phyloP scores from a whole-genome alignment of 2,113 vertebrate genomes.

The Rhynchomys soricoides region DNA sequence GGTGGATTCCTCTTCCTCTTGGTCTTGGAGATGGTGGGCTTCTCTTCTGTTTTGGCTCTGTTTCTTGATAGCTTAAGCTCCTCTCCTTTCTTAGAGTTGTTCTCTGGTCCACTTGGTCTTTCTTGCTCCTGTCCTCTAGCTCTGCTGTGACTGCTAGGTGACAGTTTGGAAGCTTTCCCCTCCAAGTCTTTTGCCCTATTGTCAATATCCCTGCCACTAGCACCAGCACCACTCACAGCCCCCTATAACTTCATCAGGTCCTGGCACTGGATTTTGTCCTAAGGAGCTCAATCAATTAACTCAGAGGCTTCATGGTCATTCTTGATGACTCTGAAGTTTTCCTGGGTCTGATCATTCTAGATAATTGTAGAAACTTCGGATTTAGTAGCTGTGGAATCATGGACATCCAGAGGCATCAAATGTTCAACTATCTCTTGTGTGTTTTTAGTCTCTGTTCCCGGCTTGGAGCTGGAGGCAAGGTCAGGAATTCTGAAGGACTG shows the following conservation, averaged over 20 bases:
- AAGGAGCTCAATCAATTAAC: neutral
- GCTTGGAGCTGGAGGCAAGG: neutral
- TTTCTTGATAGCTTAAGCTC: neutral
- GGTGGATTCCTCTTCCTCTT: conserved; percentile 16
- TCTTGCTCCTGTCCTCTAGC: neutral
- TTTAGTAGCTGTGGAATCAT: neutral
- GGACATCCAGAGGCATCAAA: neutral
- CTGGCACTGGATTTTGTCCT: neutral
- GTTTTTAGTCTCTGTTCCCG: neutral
- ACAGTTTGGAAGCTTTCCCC: too few species aligned
- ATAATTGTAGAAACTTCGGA: neutral
- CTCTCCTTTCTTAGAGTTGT: neutral
- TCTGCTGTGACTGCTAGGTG: too few species aligned
- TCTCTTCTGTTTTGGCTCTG: neutral
- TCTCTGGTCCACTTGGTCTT: neutral
- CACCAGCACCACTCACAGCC: too few species aligned
- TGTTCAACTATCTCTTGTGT: neutral
- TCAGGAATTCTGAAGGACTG: neutral
- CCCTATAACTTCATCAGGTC: too few species aligned
- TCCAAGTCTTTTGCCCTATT: too few species aligned
- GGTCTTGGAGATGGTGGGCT: neutral
- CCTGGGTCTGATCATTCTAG: neutral
- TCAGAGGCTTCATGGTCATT: neutral
- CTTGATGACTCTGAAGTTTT: neutral
- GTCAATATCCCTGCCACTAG: too few species aligned